Conservation (phyloP, 2,113 vertebrate genomes). For the Seriola dumerili region DNA sequence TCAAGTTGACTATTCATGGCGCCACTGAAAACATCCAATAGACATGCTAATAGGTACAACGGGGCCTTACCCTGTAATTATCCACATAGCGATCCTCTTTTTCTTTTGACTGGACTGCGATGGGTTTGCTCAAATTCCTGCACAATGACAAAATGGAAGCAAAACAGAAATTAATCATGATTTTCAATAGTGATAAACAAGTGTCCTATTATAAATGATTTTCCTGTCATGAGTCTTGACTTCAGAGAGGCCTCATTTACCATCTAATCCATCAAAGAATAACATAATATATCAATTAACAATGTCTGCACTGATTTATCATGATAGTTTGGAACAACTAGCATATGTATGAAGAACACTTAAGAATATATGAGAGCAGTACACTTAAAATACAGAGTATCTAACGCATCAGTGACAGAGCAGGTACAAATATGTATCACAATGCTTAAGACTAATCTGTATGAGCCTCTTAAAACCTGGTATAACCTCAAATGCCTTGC, state of each 20-base stretch:
- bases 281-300: not conserved
- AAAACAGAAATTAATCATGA: not conserved
- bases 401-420: not conserved
- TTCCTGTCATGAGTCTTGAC: not conserved
- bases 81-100: constrained; percentile 99
- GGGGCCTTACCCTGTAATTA: constrained; percentile 91
- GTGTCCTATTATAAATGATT: not conserved
- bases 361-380: no score
- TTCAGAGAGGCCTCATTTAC: not conserved
- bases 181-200: not conserved
- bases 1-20: no score
- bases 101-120: constrained; percentile 98
- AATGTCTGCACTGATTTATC: not conserved
- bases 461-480: not conserved
- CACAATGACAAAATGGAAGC: constrained; percentile 23
- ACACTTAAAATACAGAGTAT: not conserved
- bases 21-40: no score
- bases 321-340: not conserved
- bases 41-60: not conserved
- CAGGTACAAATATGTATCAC: not conserved
- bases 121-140: constrained; percentile 96
- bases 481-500: not conserved
- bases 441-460: not conserved
- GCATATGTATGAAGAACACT: no score
- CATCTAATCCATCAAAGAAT: not conserved